A percentile compares a stretch with the other conserved stretches of the same genome.
Evolutionary conservation across 2,797 vertebrate species (phyloP).

Genomic region (Fringilla coelebs): DNA sequence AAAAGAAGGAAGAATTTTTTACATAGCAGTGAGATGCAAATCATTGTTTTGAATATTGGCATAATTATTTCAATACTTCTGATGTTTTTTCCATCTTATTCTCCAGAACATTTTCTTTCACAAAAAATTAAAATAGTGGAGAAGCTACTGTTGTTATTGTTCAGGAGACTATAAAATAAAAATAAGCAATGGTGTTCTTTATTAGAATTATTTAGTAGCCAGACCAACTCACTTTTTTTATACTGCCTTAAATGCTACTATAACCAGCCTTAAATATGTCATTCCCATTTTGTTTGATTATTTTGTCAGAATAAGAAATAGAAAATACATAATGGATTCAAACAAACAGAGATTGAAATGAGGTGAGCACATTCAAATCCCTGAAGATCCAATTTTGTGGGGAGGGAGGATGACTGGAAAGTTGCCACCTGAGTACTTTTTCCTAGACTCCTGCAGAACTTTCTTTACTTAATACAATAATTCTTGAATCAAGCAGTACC

Average conservation of each 20-base stretch:
- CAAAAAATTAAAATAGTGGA: neutral
- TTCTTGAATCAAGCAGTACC: neutral
- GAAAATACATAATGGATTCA: conserved; percentile 40
- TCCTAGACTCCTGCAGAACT: neutral
- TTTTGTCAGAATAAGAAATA: conserved; percentile 40
- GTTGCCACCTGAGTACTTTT: neutral
- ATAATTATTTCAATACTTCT: conserved; percentile 23
- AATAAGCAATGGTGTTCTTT: neutral
- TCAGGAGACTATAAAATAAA: conserved; percentile 18
- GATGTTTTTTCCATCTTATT: neutral
- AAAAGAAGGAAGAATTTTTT: conserved; percentile 33
- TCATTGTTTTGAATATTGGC: conserved; percentile 17
- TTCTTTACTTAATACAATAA: neutral
- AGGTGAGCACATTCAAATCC: neutral
- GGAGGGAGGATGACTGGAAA: neutral
- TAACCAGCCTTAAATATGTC: conserved; percentile 13
- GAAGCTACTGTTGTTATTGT: neutral
- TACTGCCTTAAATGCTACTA: neutral
- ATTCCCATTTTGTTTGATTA: conserved; percentile 35
- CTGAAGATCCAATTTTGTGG: conserved; percentile 20
- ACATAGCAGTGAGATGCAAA: conserved; percentile 13
- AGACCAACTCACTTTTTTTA: neutral
- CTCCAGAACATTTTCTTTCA: conserved; percentile 1
- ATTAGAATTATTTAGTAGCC: conserved; percentile 36
- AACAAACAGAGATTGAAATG: neutral